Evolutionary conservation across 1,140 invertebrate genomes (phyloP).

Genomic region (Bombus superbus): DNA sequence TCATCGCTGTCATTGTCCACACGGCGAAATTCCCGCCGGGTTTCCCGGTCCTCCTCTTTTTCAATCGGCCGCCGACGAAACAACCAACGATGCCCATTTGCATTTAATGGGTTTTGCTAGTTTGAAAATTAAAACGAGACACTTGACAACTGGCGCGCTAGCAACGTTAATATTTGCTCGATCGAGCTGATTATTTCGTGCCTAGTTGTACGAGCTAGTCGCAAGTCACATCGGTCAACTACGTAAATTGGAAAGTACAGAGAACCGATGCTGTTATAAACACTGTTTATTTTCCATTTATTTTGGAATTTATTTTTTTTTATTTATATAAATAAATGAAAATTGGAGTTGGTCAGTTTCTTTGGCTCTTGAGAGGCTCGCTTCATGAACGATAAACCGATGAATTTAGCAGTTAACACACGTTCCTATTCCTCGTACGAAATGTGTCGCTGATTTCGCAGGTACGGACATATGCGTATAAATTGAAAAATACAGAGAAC

Average conservation of each 20-base stretch:
- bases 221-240: not conserved
- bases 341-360: no score
- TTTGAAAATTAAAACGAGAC: conserved; percentile 28
- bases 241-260: not conserved
- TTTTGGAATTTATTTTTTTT: no score
- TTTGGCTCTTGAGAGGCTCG: no score
- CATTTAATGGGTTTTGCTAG: conserved; percentile 41
- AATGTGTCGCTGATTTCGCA: no score
- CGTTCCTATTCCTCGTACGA: no score
- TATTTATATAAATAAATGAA: no score
- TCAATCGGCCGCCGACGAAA: conserved; percentile 7
- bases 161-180: not conserved
- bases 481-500: not conserved
- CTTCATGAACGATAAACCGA: no score
- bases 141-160: no score
- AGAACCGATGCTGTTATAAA: no score
- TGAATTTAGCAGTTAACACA: no score
- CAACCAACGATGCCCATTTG: conserved; percentile 26
- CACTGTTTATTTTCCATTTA: no score
- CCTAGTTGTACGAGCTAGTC: not conserved
- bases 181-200: not conserved
- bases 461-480: not conserved
- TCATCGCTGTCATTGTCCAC: conserved; percentile 26
- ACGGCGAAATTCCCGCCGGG: not conserved
- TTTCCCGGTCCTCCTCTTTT: conserved; percentile 29